A percentile compares a stretch with the other conserved stretches of the same genome.
These are phyloP conservation scores for Etia nguti DNA, from an alignment of 2,113 vertebrate genomes.

Conservation along the genomic window DNA sequence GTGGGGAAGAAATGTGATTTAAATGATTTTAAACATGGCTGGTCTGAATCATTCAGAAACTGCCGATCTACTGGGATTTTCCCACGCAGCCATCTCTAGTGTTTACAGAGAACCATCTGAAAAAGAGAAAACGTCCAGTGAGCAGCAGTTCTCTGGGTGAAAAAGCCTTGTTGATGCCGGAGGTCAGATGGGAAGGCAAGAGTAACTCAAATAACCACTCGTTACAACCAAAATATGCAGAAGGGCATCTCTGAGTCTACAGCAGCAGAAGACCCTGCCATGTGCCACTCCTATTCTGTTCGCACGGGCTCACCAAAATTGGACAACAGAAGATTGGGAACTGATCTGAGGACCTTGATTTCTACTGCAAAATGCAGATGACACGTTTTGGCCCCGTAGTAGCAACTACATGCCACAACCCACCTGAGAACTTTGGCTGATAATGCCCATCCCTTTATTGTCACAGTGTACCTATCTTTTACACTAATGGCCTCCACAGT, in stretches of 20 bases:
- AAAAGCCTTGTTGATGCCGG: not conserved
- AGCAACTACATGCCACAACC: not conserved
- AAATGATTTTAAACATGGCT: not conserved
- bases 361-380: not conserved
- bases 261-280: not conserved
- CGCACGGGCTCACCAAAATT: not conserved
- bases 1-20: not conserved
- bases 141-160: fast-evolving
- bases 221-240: not conserved
- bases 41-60: not conserved
- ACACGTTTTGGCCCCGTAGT: not conserved
- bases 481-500: not conserved
- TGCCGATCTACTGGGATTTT: not conserved
- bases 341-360: not conserved
- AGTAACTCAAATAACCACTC: fast-evolving
- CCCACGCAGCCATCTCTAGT: fast-evolving
- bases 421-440: not conserved
- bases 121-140: not conserved
- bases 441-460: not conserved
- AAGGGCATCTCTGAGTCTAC: not conserved
- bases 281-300: fast-evolving
- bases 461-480: not conserved
- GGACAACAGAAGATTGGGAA: not conserved
- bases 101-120: not conserved
- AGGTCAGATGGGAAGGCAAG: not conserved